Evolutionary conservation across 2,888 invertebrate genomes (phyloP), one percentile per base, ranked within the genome.

Genomic region (Melinopterus prodromus): DNA sequence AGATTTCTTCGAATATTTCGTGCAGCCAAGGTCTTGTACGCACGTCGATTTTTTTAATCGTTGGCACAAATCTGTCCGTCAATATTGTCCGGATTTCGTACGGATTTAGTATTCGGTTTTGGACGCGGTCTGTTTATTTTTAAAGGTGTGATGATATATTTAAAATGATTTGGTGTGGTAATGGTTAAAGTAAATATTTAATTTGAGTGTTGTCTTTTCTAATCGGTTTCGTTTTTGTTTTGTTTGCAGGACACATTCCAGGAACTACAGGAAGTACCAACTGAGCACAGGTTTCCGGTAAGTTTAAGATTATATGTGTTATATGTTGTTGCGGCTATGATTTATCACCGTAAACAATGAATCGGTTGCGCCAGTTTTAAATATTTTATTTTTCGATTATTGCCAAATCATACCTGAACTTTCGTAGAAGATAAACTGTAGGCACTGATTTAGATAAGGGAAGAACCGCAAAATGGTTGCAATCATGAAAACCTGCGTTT

Each of bases 201-300:
- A 53, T 53, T 53, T 53, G 26, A 2, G 26, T 53, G 12, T 1
- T 2, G 2, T 53, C 53, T 7, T 53, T 53, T 7, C 9, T 53
- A 53, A 53, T 53, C 53, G 2, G 53, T 53, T 9, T 53, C 1
- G 2, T 7, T 53, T 9, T 53, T 26, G 26, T 83, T 80, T 81
- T 83, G 77, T 82, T 88, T 88, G 83, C 88, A 89, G 89, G 88
- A 89, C 88, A 86, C 88, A 88, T 88, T 88, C 88, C 88, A 88
- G 85, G 86, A 88, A 87, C 84, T 87, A 86, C 89, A 87, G 88
- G 89, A 89, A 88, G 85, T 88, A 84, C 88, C 86, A 87, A 86
- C 85, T 85, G 89, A 88, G 85, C 88, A 87, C 86, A 88, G 87
- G 86, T 88, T 88, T 88, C 89, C 88, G 89, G 89, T 88, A 85